Evolutionary conservation across 1,140 invertebrate species (phyloP), one percentile per base, ranked within the genome.

Genomic region (Portunus trituberculatus): DNA sequence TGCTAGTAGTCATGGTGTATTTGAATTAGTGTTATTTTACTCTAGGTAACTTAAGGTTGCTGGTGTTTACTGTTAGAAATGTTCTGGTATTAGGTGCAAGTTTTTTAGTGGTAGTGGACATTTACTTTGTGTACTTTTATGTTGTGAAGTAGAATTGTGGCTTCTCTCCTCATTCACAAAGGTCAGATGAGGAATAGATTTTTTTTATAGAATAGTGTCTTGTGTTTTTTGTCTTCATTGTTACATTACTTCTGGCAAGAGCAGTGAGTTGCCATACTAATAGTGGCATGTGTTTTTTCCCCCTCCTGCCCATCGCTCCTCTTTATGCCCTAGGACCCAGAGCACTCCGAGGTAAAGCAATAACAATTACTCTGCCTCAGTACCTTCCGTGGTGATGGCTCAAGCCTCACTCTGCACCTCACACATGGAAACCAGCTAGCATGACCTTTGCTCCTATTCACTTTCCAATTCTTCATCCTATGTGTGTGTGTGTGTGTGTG

Each of bases 261-360:
- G 39, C 52, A 52, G 46, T 94, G 59, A 32, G 29, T 29, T 94
- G 93, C 90, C 39, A 89, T 94, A 94, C 93, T 94, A 94, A 94
- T 90, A 94, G 93, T 94, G 48, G 93, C 93, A 94, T 94, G 93
- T 94, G n/a, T 94, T 94, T 94, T 89, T 48, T 46, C 93, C 93
- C 93, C 93, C 93, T 94, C 88, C 93, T 45, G 86, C 67, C 67
- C 93, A 94, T 90, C 93, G 93, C 93, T 89, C 93, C 39, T 90
- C 67, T 94, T 90, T 82, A 89, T 89, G 88, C 93, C 88, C 93
- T 94, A 94, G 93, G 93, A 94, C 76, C 87, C 93, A 59, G 93
- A 94, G 67, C 93, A 94, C 88, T 91, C 93, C 45, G 93, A 94
- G 93, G 93, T 94, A 94, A 94, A 90, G 88, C 92, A 45, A 31